These are phyloP conservation scores for Tipula helvola DNA, from an alignment of 2,888 invertebrate species.

Conservation along the genomic window DNA sequence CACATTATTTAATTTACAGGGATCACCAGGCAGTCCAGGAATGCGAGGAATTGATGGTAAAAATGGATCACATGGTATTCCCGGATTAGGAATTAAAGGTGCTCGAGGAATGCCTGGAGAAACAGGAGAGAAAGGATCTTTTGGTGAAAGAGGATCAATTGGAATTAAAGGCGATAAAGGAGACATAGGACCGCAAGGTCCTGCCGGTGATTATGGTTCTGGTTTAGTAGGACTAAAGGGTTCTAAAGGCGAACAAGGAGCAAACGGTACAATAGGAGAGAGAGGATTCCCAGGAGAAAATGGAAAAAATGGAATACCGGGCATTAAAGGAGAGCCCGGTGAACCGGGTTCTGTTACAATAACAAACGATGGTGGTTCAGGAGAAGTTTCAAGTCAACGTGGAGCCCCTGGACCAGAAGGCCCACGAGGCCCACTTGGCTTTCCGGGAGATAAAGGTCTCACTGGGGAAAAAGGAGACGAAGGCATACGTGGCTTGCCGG, in stretches of 20 bases:
- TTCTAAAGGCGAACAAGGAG: constrained; percentile 39
- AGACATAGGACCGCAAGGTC: constrained; percentile 28
- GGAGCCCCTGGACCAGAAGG: not conserved
- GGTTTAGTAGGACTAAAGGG: not conserved
- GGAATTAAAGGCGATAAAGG: constrained; percentile 50
- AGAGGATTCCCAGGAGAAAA: not conserved
- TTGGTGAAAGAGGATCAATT: constrained; percentile 53
- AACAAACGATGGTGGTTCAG: not conserved
- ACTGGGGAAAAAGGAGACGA: constrained; percentile 48
- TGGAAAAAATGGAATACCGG: constrained; percentile 38
- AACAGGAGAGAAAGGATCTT: constrained; percentile 35
- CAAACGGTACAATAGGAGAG: constrained; percentile 40
- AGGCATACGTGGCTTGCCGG: constrained; percentile 38
- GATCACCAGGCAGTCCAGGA: constrained; percentile 12
- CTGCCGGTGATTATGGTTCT: not conserved
- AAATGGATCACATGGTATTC: not conserved
- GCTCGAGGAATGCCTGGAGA: constrained; percentile 18
- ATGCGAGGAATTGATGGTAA: constrained; percentile 36
- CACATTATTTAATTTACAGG: constrained; percentile 14
- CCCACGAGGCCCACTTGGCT: constrained; percentile 24
- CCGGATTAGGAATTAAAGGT: constrained; percentile 34
- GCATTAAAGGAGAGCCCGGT: constrained; percentile 51
- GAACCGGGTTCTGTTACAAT: constrained; percentile 21
- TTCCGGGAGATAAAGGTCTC: constrained; percentile 58
- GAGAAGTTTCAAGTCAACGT: not conserved